These are phyloP conservation scores for Ispidina picta DNA, from an alignment of 2,797 vertebrate genomes.

Conservation along the genomic window DNA sequence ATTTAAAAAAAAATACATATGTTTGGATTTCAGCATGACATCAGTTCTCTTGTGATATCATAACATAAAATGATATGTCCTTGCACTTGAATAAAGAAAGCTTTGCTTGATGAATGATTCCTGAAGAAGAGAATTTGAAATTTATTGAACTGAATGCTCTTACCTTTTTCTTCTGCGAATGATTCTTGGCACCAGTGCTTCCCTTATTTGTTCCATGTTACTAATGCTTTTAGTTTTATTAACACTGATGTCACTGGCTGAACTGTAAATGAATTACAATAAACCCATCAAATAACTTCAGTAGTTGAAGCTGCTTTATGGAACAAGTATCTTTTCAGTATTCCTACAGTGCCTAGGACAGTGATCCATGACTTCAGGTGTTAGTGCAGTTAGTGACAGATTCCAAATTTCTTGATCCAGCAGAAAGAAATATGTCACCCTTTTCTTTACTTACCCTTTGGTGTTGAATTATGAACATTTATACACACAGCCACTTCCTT, in stretches of 20 bases:
- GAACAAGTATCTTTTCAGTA: background rate
- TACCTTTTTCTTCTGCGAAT: background rate
- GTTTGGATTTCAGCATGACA: background rate
- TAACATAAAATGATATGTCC: background rate
- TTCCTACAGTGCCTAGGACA: background rate
- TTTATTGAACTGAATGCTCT: background rate
- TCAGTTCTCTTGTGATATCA: background rate
- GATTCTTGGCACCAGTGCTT: background rate
- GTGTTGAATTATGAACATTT: background rate
- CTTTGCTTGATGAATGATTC: background rate
- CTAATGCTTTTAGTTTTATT: constrained; percentile 3
- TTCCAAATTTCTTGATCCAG: background rate
- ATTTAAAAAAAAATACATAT: background rate
- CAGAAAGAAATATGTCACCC: background rate
- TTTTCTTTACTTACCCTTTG: background rate
- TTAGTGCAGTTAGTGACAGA: background rate
- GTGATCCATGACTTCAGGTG: background rate
- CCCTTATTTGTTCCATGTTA: background rate
- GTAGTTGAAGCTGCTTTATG: background rate
- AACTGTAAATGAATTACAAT: background rate
- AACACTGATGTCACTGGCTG: background rate
- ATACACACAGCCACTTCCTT: background rate
- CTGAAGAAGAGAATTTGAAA: background rate
- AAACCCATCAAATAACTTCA: background rate
- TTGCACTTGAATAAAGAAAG: background rate